These are phyloP conservation scores for Cephus sareptanus DNA, from an alignment of 2,888 invertebrate species.

Conservation along the genomic window DNA sequence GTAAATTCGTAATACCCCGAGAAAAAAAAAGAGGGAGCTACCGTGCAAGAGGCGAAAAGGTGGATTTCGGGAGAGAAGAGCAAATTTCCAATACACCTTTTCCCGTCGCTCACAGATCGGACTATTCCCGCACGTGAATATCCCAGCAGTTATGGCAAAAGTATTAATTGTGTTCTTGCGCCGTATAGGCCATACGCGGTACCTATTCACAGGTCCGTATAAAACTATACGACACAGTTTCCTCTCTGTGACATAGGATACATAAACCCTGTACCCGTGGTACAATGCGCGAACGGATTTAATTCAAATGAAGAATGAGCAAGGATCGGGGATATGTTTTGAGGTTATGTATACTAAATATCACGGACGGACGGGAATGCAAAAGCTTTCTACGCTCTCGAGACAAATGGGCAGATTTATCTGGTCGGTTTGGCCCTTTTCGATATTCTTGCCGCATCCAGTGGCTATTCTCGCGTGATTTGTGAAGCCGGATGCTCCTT, in stretches of 20 bases:
- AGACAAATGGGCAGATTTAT: conserved; percentile 24
- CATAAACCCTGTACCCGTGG: background rate
- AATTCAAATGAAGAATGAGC: background rate
- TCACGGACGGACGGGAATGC: conserved; percentile 15
- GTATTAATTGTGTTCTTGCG: background rate
- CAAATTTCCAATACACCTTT: background rate
- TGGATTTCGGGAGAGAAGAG: background rate
- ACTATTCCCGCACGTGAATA: background rate
- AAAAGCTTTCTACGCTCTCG: conserved; percentile 13
- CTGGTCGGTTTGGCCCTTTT: conserved; percentile 13
- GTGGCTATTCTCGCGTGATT: conserved; percentile 2
- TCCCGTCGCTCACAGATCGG: background rate
- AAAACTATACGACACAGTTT: background rate
- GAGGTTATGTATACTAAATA: conserved; percentile 17
- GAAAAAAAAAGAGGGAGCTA: background rate
- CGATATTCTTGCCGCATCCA: conserved; percentile 15
- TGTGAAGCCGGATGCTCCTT: background rate
- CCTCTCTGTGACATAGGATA: background rate
- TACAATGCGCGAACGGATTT: background rate
- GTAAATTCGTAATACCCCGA: background rate
- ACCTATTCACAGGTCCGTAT: background rate
- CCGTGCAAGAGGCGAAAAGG: background rate
- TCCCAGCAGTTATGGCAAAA: background rate
- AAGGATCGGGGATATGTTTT: background rate
- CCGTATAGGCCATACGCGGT: background rate